These are phyloP conservation scores for Enteromius radiatus DNA, from an alignment of 2,797 vertebrate genomes.

Conservation along the genomic window DNA sequence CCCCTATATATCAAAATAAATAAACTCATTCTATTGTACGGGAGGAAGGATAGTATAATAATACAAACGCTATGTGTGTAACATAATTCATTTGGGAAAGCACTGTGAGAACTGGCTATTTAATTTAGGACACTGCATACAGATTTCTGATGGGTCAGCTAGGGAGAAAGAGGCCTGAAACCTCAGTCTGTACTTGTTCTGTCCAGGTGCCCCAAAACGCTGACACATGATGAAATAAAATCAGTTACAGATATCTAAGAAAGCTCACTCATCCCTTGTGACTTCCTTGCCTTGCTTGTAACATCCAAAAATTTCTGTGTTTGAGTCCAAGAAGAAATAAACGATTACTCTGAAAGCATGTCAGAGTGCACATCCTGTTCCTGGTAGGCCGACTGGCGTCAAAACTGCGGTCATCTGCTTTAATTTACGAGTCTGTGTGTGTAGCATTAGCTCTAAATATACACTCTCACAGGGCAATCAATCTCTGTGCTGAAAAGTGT, in stretches of 20 bases:
- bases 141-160: conserved; percentile 31
- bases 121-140: conserved; percentile 50
- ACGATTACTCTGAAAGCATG: conserved; percentile 55
- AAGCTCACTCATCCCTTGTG: conserved; percentile 28
- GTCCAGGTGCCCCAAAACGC: conserved; percentile 1
- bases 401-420: conserved; percentile 50
- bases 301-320: conserved; percentile 36
- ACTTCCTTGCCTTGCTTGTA: conserved; percentile 33
- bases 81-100: conserved; percentile 1
- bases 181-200: conserved; percentile 6
- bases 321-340: conserved; percentile 51
- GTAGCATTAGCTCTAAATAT: conserved; percentile 67
- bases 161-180: background rate
- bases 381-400: conserved; percentile 49
- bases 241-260: conserved; percentile 25
- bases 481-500: conserved; percentile 62
- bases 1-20: background rate
- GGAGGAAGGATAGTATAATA: background rate
- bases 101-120: background rate
- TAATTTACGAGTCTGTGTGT: conserved; percentile 61
- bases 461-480: conserved; percentile 58
- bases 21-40: no score
- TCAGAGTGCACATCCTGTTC: conserved; percentile 64
- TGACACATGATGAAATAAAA: conserved; percentile 27
- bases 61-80: background rate